phyloP scores from a whole-genome alignment of 2,888 invertebrate genomes.

The Kuschelorhynchus macadamiae region DNA sequence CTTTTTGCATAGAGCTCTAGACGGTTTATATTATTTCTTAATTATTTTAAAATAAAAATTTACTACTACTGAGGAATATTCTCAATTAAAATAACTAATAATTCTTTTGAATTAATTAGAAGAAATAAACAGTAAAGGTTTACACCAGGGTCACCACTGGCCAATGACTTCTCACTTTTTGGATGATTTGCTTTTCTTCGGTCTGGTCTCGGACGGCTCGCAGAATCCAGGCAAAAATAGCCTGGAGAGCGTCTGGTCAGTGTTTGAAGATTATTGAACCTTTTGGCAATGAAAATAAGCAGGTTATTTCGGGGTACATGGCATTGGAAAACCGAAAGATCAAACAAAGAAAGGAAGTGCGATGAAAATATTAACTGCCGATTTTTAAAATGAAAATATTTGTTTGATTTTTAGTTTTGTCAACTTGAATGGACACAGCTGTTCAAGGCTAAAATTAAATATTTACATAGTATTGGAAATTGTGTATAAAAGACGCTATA shows the following conservation, averaged over 20 bases:
- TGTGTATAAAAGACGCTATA: too few relatives aligned
- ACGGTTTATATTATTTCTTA: too few relatives aligned
- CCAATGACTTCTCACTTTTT: slow-evolving; percentile 45
- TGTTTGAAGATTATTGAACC: slow-evolving; percentile 66
- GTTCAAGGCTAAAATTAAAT: too few relatives aligned
- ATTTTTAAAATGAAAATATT: too few relatives aligned
- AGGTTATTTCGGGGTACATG: slow-evolving; percentile 39
- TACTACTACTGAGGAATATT: too few relatives aligned
- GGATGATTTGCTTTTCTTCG: slow-evolving; percentile 46
- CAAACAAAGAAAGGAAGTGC: slow-evolving; percentile 29
- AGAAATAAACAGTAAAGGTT: not conserved
- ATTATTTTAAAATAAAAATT: too few relatives aligned
- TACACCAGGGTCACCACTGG: slow-evolving; percentile 31
- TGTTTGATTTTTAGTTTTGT: too few relatives aligned
- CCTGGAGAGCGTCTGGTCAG: slow-evolving; percentile 65
- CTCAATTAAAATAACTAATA: too few relatives aligned
- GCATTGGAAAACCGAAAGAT: slow-evolving; percentile 33
- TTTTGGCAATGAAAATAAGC: slow-evolving; percentile 59
- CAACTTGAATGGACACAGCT: too few relatives aligned
- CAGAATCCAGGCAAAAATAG: slow-evolving; percentile 64
- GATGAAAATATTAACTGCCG: too few relatives aligned
- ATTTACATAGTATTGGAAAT: too few relatives aligned
- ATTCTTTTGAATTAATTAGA: slow-evolving; percentile 11
- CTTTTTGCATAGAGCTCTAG: too few relatives aligned
- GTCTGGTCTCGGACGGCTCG: slow-evolving; percentile 45